These are phyloP conservation scores for Hippolais icterina DNA, from an alignment of 2,113 vertebrate genomes.

Conservation along the genomic window DNA sequence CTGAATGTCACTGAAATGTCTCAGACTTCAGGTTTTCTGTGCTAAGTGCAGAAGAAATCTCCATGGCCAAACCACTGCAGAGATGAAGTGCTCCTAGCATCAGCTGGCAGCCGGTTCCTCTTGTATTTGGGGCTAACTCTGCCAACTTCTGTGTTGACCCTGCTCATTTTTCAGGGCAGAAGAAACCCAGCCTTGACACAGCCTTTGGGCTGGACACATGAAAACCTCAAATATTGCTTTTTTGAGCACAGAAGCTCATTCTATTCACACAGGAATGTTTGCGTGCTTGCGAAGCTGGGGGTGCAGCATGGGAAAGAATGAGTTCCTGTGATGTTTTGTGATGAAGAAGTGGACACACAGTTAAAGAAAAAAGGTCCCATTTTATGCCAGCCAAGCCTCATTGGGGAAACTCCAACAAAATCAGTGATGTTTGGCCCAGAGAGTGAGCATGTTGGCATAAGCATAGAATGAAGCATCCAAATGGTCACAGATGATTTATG, in stretches of 20 bases:
- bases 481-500: conserved; percentile 9
- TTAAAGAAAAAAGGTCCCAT: neutral
- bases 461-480: conserved; percentile 3
- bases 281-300: neutral
- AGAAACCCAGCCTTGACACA: neutral
- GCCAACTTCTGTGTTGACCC: neutral
- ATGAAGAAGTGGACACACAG: neutral
- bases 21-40: neutral
- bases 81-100: neutral
- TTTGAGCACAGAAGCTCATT: neutral
- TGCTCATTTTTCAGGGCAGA: neutral
- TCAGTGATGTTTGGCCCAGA: conserved; percentile 26
- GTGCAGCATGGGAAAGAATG: neutral
- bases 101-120: neutral
- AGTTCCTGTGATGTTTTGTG: conserved; percentile 12
- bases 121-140: neutral
- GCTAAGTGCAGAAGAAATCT: neutral
- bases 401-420: conserved; percentile 41
- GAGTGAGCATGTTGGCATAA: neutral
- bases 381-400: conserved; percentile 26
- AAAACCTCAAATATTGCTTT: neutral
- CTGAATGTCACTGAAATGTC: neutral
- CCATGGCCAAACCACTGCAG: neutral
- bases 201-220: neutral
- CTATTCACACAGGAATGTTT: neutral